Evolutionary conservation across 2,113 vertebrate species (phyloP), one percentile per base, ranked within the genome.

Genomic region (Neodontobutis hainanensis): DNA sequence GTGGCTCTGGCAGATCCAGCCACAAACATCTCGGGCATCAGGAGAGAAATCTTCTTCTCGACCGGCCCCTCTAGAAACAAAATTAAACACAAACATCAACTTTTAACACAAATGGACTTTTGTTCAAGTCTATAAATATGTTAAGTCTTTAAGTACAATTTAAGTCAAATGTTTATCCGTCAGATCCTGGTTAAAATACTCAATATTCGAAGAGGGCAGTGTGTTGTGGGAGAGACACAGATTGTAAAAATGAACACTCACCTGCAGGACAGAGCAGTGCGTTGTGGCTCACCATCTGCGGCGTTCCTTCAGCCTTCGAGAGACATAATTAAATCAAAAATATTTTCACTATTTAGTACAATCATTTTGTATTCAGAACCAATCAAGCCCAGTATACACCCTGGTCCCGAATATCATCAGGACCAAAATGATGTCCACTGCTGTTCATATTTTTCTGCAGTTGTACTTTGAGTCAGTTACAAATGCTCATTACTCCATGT

Each of bases 1-100:
- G 85, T 89, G 11, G 87, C 92, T 75, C 90, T 90, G 46, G 81
- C 81, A 63, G 95, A 96, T 62, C 92, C 93, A 44, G 87, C 75
- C 52, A 95, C 92, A 45, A 92, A 77, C 40, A 86, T 80, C 61
- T 84, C 84, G 38, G 94, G 93, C 43, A 92, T 72, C 19, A 84
- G 68, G 11, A 95, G 69, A 51, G 77, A 59, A 65, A 94, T 48
- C 0, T 68, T 68, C 80, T 85, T 83, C 67, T 85, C 72, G 56
- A 78, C 78, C 0, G 81, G 70, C 5, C 84, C 73, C 0, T 83
- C 85, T 90, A 82, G 11, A 8, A 36, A 6, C 11, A 19, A 7
- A 3, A 58, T 4, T 45, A 1, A 3, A 8, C 12, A 34, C 35
- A 53, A 11, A 10, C 50, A 27, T 11, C 1, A 53, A 27, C 19